A percentile compares a stretch with the other conserved stretches of the same genome.
Evolutionary conservation across 2,113 vertebrate species (phyloP).

Genomic region (Callipepla californica): DNA sequence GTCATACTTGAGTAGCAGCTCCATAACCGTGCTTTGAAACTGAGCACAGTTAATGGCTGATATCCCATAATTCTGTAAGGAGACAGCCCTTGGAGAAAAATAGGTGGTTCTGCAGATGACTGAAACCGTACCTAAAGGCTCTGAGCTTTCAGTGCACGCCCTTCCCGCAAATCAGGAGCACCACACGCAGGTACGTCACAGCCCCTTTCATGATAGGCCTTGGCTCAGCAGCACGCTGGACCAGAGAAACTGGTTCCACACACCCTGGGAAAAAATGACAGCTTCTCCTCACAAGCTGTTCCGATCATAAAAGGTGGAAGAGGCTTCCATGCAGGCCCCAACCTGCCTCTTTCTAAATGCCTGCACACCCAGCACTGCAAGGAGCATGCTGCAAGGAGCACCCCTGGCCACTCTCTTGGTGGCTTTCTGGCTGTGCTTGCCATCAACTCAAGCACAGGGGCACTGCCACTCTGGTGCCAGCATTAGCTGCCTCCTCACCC

Average conservation of each 20-base stretch:
- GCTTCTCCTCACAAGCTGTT: constrained; percentile 69
- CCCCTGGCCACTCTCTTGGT: background rate
- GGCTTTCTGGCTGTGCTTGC: background rate
- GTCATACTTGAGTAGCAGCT: accelerated
- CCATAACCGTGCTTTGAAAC: background rate
- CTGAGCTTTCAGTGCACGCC: background rate
- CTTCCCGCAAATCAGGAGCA: constrained; percentile 39
- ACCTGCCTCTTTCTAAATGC: constrained; percentile 70
- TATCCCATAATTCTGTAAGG: accelerated
- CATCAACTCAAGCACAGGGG: background rate
- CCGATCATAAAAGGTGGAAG: constrained; percentile 57
- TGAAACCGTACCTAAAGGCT: background rate
- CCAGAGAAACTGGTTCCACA: constrained; percentile 82
- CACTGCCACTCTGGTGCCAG: background rate
- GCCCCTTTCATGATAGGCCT: background rate
- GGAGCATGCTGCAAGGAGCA: constrained; percentile 19
- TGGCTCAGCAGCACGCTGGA: constrained; percentile 26
- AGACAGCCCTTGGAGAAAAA: background rate
- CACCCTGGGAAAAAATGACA: constrained; percentile 77
- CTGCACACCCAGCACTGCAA: background rate
- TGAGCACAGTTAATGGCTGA: accelerated
- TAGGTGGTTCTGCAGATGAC: background rate
- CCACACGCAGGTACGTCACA: background rate
- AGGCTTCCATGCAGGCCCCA: constrained; percentile 58
- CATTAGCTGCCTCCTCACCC: background rate